Evolutionary conservation across 2,113 vertebrate species (phyloP), one percentile per base, ranked within the genome.

Genomic region (Platysteira castanea): DNA sequence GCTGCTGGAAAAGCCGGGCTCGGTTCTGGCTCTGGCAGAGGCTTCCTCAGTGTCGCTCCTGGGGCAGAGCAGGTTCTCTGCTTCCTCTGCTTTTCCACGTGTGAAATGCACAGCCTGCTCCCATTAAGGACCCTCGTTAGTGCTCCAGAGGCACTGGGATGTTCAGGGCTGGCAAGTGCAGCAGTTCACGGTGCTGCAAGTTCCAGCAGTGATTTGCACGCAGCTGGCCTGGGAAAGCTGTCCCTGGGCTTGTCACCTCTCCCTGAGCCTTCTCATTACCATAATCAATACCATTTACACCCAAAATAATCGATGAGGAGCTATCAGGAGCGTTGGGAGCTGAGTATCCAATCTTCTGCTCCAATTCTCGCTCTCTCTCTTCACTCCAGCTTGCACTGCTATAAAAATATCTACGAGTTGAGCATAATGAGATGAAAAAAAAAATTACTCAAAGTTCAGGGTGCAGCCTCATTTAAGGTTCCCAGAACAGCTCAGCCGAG

Each of bases 231-330:
- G 73, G 73, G 30, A 64, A 68, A 18, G 35, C 33, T 80, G 46
- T 39, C 71, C 53, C 65, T 39, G 39, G 4, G 3, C 54, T 74
- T 64, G 68, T 74, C 69, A 59, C n/a, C 74, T 22, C 23, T 53
- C 78, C 52, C 73, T 63, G 76, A 37, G 61, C 68, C 80, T 77
- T 80, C 73, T 54, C 80, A 44, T 95, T 78, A 60, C 64, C 77
- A 60, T 78, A 87, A 95, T 92, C 95, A 78, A 96, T 94, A 52
- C 21, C 65, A 11, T 93, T 89, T 87, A 21, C 12, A 3, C 75
- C 37, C 73, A 19, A 84, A 81, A 71, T 75, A 89, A 95, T 95
- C 93, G 68, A 91, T 81, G 52, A 67, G 35, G 14, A 47, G 23
- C 68, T 1, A 0, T 59, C 63, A 63, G 79, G 61, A 60, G 54